Base-by-base conservation (phyloP, 2,797 vertebrate genomes). In the Sebastes minor region DNA sequence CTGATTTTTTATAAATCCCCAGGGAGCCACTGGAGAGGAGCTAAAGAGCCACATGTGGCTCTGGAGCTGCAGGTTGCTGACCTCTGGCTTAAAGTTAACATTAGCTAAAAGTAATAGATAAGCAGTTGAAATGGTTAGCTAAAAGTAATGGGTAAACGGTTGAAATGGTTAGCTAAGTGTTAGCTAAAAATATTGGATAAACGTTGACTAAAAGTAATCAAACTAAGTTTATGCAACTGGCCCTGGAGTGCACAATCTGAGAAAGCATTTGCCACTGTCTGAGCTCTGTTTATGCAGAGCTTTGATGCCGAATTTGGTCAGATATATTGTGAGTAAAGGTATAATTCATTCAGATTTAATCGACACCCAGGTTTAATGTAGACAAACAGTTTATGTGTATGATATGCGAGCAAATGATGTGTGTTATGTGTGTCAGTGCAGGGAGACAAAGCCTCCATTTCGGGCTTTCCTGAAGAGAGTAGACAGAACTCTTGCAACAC, bases 381-480 rank as follows among this genome's bases (percentile, higher is more conserved):
- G 32, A 56, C 8, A 23, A 16, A 42, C 16, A 46, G 42, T 22
- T 32, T 4, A 18, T 4, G 4, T 11, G 7, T 23, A 16, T 2
- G 1, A 12, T 59, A 6, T 38, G 10, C 23, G 1, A 59, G 16
- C 12, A 25, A 23, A 60, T 0, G 28, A 23, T 59, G 14, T 22
- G 16, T 81, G 11, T 76, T 73, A 2, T 76, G 70, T 76, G 62
- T 92, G 80, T 64, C 84, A 98, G 97, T 97, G 96, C 94, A 95
- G 95, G 72, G 96, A 97, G 78, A 88, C 73, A 1, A 95, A 90
- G 46, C 97, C 97, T 62, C 69, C 84, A 1, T 98, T 98, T 74
- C 92, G 97, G 52, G 96, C 95, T 61, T 98, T 98, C 90, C 81
- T 98, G 86, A 97, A 95, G 87, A 96, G 95, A 78, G 88, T 91